Evolutionary conservation across 1,140 invertebrate genomes (phyloP).

Genomic region (Mesaphorura yosii): DNA sequence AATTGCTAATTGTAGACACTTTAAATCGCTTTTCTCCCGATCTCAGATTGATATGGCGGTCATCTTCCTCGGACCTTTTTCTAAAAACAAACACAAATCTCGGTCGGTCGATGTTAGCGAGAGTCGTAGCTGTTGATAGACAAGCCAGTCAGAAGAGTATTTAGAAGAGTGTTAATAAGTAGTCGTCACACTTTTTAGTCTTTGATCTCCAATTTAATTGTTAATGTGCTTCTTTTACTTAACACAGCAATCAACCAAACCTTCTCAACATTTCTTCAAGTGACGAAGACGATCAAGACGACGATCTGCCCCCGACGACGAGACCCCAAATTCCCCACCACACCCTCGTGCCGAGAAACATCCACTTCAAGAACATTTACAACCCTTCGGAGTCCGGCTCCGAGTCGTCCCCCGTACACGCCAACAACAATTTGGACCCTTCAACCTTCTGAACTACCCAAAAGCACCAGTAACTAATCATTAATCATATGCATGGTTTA

Average conservation of each 20-base stretch:
- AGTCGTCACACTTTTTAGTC: too few relatives aligned
- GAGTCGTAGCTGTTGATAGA: too few relatives aligned
- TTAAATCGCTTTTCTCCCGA: background rate
- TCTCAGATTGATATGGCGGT: too few relatives aligned
- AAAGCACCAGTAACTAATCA: too few relatives aligned
- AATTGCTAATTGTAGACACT: background rate
- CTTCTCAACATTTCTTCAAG: conserved; percentile 26
- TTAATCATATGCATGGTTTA: too few relatives aligned
- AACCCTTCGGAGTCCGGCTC: conserved; percentile 22
- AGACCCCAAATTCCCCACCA: conserved; percentile 12
- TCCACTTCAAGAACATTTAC: conserved; percentile 13
- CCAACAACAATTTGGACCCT: conserved; percentile 17
- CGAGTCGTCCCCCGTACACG: conserved; percentile 23
- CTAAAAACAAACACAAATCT: too few relatives aligned
- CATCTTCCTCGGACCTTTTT: too few relatives aligned
- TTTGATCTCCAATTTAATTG: too few relatives aligned
- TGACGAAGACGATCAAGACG: conserved; percentile 30
- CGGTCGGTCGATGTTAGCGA: too few relatives aligned
- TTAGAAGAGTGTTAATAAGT: too few relatives aligned
- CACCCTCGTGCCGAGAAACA: conserved; percentile 13
- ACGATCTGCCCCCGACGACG: too few relatives aligned
- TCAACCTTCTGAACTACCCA: conserved; percentile 11
- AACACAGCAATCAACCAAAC: conserved; percentile 29
- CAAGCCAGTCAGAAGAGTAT: too few relatives aligned
- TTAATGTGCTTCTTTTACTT: conserved; percentile 2